These are phyloP conservation scores for Xenopus tropicalis DNA, from an alignment of 2,113 vertebrate genomes.

Conservation along the genomic window DNA sequence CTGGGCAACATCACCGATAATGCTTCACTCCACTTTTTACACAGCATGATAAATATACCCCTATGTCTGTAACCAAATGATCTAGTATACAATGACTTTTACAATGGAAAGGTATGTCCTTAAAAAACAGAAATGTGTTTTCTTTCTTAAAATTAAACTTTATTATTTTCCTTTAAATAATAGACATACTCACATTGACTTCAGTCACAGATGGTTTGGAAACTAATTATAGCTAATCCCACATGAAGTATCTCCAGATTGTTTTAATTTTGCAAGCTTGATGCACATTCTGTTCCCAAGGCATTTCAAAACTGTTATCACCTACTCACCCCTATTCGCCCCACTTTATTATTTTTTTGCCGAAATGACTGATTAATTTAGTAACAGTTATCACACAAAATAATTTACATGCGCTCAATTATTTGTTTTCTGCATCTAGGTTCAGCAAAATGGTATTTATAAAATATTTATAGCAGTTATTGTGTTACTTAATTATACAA, in stretches of 20 bases:
- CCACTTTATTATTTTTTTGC: neutral
- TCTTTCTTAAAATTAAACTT: neutral
- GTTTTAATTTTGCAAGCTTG: neutral
- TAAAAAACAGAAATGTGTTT: too few relatives aligned
- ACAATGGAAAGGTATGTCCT: too few relatives aligned
- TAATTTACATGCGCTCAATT: neutral
- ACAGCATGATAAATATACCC: too few relatives aligned
- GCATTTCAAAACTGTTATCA: neutral
- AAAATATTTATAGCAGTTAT: too few relatives aligned
- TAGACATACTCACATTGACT: neutral
- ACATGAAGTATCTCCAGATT: slow-evolving; percentile 1
- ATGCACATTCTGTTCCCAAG: neutral
- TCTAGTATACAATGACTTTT: too few relatives aligned
- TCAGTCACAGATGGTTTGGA: neutral
- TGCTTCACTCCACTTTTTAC: too few relatives aligned
- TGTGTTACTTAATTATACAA: too few relatives aligned
- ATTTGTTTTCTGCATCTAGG: too few relatives aligned
- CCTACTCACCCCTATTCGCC: neutral
- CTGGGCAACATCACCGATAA: too few relatives aligned
- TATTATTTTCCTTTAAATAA: neutral
- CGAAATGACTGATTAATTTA: slow-evolving; percentile 1
- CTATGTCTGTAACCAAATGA: too few relatives aligned
- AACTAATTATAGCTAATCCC: neutral
- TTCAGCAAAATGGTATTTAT: too few relatives aligned
- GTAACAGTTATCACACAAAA: neutral